A percentile compares a stretch with the other conserved stretches of the same genome.
These are phyloP conservation scores for Scolopax bukidnonensis DNA, from an alignment of 2,797 vertebrate species.

Conservation along the genomic window DNA sequence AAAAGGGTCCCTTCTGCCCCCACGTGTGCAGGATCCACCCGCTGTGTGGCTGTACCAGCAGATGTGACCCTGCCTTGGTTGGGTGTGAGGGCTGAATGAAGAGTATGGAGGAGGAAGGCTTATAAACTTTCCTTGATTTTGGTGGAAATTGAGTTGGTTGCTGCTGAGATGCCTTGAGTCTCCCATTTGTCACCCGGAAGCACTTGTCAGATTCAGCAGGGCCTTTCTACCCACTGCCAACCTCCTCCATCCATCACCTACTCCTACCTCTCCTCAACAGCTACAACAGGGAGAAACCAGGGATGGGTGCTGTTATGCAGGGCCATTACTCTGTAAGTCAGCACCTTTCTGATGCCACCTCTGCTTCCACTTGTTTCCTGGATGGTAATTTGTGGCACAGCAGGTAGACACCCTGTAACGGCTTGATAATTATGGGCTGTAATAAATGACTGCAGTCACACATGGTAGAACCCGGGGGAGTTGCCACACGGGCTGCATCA, in stretches of 20 bases:
- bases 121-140: background rate
- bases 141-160: background rate
- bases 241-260: background rate
- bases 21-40: accelerated
- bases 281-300: background rate
- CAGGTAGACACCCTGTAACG: background rate
- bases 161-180: background rate
- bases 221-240: background rate
- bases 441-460: background rate
- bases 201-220: background rate
- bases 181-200: background rate
- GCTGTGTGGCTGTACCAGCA: accelerated
- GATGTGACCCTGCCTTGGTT: background rate
- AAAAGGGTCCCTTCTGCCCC: background rate
- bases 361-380: background rate
- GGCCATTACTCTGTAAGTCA: background rate
- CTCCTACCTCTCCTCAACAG: background rate
- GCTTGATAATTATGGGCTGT: constrained; percentile 26
- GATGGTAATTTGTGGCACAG: background rate
- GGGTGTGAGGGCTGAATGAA: accelerated
- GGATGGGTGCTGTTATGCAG: accelerated
- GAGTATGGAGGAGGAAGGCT: background rate
- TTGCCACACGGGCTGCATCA: background rate
- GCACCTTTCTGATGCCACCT: background rate
- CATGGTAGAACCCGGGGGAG: background rate